These are phyloP conservation scores for Palythoa caribaeorum DNA, from an alignment of 92 coral and sea anemone genomes.

Conservation along the genomic window DNA sequence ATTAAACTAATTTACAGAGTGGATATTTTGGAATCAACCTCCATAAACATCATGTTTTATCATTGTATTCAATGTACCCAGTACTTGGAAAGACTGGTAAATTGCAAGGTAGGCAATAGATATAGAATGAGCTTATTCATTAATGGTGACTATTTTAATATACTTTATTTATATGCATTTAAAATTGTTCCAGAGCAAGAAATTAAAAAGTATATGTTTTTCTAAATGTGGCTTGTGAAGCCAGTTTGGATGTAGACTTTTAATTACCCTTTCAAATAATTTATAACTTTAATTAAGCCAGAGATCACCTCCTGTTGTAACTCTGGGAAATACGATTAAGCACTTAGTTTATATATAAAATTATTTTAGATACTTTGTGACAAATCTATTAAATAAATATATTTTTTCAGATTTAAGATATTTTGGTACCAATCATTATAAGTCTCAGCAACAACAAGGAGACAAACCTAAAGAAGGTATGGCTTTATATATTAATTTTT, in stretches of 20 bases:
- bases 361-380: not conserved
- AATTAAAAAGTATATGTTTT: too few species aligned
- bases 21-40: not conserved
- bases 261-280: too few species aligned
- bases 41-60: not conserved
- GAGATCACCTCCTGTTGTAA: too few species aligned
- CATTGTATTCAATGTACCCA: constrained; percentile 27
- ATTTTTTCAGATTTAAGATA: constrained; percentile 30
- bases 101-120: constrained; percentile 10
- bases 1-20: not conserved
- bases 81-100: constrained; percentile 20
- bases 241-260: too few species aligned
- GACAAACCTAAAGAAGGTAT: constrained; percentile 71
- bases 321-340: too few species aligned
- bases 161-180: too few species aligned
- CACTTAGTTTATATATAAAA: not conserved
- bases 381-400: not conserved
- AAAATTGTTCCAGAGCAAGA: too few species aligned
- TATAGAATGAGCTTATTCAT: not conserved
- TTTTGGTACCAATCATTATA: constrained; percentile 63
- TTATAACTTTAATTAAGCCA: too few species aligned
- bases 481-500: not conserved
- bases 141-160: not conserved
- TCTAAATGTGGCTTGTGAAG: too few species aligned
- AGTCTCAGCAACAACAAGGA: constrained; percentile 51